Conservation (phyloP, 2,113 vertebrate species). For the Castor canadensis region DNA sequence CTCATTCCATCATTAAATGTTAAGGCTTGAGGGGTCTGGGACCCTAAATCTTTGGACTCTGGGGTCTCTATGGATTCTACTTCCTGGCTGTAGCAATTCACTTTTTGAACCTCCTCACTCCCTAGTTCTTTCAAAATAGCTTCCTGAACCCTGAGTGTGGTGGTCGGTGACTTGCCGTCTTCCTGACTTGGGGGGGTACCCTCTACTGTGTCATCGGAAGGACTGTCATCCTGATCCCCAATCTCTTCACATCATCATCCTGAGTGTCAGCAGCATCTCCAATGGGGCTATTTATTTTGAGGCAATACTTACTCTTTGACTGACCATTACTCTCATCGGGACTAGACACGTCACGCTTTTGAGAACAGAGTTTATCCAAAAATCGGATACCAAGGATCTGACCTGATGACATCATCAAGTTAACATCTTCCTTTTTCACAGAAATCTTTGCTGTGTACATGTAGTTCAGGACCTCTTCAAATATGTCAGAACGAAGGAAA, state of each 20-base stretch:
- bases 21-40: constrained; percentile 93
- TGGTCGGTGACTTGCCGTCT: constrained; percentile 90
- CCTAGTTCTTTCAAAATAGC: constrained; percentile 97
- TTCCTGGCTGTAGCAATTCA: constrained; percentile 97
- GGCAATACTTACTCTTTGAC: constrained; percentile 90
- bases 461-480: constrained; percentile 98
- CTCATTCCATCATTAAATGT: constrained; percentile 95
- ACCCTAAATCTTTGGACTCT: constrained; percentile 89
- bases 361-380: constrained; percentile 97
- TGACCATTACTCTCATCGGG: constrained; percentile 90
- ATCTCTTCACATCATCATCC: constrained; percentile 93
- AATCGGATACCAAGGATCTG: constrained; percentile 98
- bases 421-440: constrained; percentile 97
- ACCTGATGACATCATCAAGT: constrained; percentile 99
- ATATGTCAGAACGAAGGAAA: constrained; percentile 97
- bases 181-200: constrained; percentile 90
- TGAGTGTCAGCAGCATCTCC: constrained; percentile 88
- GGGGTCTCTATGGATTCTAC: constrained; percentile 94
- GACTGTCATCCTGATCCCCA: constrained; percentile 93
- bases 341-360: constrained; percentile 95
- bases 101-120: constrained; percentile 97
- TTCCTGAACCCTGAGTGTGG: constrained; percentile 94
- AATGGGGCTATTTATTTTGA: constrained; percentile 90
- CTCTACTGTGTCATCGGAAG: constrained; percentile 90
- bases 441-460: constrained; percentile 99